phyloP scores from a whole-genome alignment of 92 coral and sea anemone genomes.

The Anthopleura xanthogrammica region DNA sequence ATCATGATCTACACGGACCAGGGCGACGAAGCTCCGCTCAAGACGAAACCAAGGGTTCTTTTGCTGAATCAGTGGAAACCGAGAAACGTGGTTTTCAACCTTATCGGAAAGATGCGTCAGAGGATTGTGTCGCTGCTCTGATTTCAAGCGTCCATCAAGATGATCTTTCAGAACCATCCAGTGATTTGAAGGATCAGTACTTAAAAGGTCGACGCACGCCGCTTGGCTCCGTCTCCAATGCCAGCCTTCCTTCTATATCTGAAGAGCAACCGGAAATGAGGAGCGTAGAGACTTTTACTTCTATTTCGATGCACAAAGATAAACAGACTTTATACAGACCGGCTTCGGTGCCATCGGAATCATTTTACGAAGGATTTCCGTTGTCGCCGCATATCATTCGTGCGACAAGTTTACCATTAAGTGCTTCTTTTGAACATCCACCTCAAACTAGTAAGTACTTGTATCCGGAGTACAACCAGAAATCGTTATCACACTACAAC shows the following conservation, averaged over 20 bases:
- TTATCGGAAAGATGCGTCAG: slow-evolving; percentile 14
- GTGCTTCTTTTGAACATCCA: background rate
- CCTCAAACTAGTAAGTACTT: background rate
- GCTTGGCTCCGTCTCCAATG: slow-evolving; percentile 20
- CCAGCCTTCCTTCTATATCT: slow-evolving; percentile 30
- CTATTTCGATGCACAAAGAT: background rate
- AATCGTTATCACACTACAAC: background rate
- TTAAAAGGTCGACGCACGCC: slow-evolving; percentile 32
- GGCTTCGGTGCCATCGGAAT: slow-evolving; percentile 26
- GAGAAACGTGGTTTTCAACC: slow-evolving; percentile 29
- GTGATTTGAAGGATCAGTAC: slow-evolving; percentile 21
- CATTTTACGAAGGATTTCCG: background rate
- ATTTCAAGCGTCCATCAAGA: background rate
- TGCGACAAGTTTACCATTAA: slow-evolving; percentile 29
- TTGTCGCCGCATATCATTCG: background rate
- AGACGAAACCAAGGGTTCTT: background rate
- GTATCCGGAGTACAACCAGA: background rate
- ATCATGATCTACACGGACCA: background rate
- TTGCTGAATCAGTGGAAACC: background rate
- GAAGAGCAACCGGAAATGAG: slow-evolving; percentile 16
- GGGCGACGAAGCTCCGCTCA: background rate
- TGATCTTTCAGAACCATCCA: background rate
- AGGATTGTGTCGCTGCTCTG: background rate
- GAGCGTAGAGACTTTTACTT: background rate
- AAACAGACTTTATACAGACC: slow-evolving; percentile 12